phyloP scores from a whole-genome alignment of 2,888 invertebrate species.

The Spisula subtruncata region DNA sequence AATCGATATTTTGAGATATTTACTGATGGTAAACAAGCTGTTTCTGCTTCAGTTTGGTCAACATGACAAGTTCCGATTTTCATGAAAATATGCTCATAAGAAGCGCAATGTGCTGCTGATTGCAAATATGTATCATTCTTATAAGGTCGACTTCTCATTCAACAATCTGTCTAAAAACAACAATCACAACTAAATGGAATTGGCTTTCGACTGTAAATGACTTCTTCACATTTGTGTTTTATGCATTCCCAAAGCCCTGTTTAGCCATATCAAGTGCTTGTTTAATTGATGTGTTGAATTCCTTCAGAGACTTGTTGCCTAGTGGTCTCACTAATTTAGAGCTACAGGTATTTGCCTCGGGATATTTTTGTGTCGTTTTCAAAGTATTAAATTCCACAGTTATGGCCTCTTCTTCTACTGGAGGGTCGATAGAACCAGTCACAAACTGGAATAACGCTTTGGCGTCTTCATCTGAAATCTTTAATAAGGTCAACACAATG shows the following conservation, averaged over 20 bases:
- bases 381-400: constrained; percentile 59
- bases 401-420: constrained; percentile 61
- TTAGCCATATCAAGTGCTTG: constrained; percentile 55
- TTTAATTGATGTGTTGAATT: constrained; percentile 63
- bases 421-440: constrained; percentile 66
- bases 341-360: constrained; percentile 60
- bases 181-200: no score
- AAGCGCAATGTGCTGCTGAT: no score
- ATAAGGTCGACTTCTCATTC: no score
- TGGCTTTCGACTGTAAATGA: no score
- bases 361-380: constrained; percentile 51
- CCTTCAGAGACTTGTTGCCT: constrained; percentile 58
- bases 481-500: background rate
- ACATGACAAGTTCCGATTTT: no score
- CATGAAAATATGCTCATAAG: no score
- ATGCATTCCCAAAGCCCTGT: constrained; percentile 48
- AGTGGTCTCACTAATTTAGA: constrained; percentile 59
- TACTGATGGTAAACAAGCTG: no score
- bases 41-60: no score
- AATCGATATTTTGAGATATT: no score
- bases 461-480: constrained; percentile 66
- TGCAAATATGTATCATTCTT: no score
- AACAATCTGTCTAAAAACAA: no score
- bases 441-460: constrained; percentile 64
- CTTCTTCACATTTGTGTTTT: constrained; percentile 36